Evolutionary conservation across 1,140 invertebrate species (phyloP), one percentile per base, ranked within the genome.

Genomic region (Drosophila kanapiae): DNA sequence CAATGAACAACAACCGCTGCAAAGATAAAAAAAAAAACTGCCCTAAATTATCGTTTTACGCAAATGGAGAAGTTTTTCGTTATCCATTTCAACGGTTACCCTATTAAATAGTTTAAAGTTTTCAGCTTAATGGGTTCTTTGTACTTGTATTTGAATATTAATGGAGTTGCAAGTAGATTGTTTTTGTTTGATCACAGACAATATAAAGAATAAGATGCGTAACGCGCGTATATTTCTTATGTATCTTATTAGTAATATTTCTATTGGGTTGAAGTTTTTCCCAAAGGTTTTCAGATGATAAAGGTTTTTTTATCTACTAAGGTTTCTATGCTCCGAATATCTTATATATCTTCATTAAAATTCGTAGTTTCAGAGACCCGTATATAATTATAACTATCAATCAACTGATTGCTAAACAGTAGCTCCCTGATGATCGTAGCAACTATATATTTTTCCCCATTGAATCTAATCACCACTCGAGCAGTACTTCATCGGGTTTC

Each of bases 1-100:
- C 60, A 65, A 69, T 47, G 47, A 61, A 14, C 27, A 43, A 75
- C 80, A 83, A 78, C 71, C 80, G 65, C 84, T 90, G 85, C 81
- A 62, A 78, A 82, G 85, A 90, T 88, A 56, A 88, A 85, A 88
- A 72, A 90, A 71, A 85, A 88, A 72, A 90, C 68, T 53, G 49
- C 75, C 56, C 75, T 88, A 91, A 88, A 90, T 88, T 88, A 88
- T 91, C 85, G 82, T 48, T 78, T 27, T 40, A 75, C 51, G 78
- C 56, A 45, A 67, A 54, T 68, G 71, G 51, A 49, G 35, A 58
- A 77, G 49, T 78, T 78, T 49, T 45, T 35, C 59, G 64, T 48
- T 69, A 60, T 77, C 64, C 40, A 47, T 16, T 60, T 13, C 13
- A 35, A n/a, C 29, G 33, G 42, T 45, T 47, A 62, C 48, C 48